Percentiles rank a stretch among this genome's conserved stretches.
These are phyloP conservation scores for Tinea trinotella DNA, from an alignment of 2,888 invertebrate genomes.

Conservation along the genomic window DNA sequence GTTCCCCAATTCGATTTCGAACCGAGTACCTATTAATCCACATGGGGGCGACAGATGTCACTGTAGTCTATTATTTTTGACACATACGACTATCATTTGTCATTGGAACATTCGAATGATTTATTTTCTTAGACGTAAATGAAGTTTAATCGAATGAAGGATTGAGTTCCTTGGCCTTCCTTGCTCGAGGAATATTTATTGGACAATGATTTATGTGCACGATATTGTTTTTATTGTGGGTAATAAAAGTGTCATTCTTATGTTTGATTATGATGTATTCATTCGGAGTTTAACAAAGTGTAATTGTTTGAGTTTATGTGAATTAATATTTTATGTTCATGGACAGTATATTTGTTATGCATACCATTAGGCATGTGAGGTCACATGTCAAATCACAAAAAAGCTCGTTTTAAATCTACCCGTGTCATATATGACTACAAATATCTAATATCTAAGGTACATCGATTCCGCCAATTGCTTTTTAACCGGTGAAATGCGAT, in stretches of 20 bases:
- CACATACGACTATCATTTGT: slow-evolving; percentile 61
- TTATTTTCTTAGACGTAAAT: slow-evolving; percentile 32
- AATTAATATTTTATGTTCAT: too few relatives aligned
- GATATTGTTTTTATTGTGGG: not conserved
- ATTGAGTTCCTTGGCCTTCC: slow-evolving; percentile 34
- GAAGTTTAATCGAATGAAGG: slow-evolving; percentile 37
- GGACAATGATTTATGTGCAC: not conserved
- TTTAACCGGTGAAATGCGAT: too few relatives aligned
- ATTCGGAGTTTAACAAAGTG: not conserved
- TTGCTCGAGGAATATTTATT: slow-evolving; percentile 4
- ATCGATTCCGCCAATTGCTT: too few relatives aligned
- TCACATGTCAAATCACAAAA: too few relatives aligned
- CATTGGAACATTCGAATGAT: slow-evolving; percentile 35
- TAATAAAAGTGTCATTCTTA: not conserved
- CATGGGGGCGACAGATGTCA: slow-evolving; percentile 53
- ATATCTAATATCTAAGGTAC: too few relatives aligned
- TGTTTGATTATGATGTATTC: not conserved
- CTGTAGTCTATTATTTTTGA: slow-evolving; percentile 65
- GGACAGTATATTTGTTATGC: too few relatives aligned
- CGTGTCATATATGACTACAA: too few relatives aligned
- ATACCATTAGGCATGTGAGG: too few relatives aligned
- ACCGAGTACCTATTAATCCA: slow-evolving; percentile 57
- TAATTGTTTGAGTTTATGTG: too few relatives aligned
- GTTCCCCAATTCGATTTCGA: slow-evolving; percentile 39
- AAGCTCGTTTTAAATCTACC: too few relatives aligned